Evolutionary conservation across 2,888 invertebrate species (phyloP), one percentile per base, ranked within the genome.

Genomic region (Sesia bembeciformis): DNA sequence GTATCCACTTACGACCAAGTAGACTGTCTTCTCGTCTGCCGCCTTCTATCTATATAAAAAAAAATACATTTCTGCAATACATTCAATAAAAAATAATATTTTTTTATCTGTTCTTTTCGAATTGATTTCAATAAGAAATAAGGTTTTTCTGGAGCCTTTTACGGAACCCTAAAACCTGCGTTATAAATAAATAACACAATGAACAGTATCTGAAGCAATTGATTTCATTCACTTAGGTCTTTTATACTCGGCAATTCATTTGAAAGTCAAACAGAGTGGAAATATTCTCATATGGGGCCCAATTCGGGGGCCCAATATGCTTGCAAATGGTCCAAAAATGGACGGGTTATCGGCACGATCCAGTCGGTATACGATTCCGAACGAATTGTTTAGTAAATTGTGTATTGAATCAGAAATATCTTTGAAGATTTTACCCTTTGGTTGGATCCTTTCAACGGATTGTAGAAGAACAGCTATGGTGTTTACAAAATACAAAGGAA

Each of bases 231-330:
- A 39, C 39, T 39, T 50, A 50, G 50, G 39, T 39, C 23, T 39
- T 50, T 39, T 7, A 38, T 39, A 38, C 56, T 56, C 56, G 56
- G 54, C 56, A 62, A 74, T 72, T 70, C 72, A 77, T 82, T 81
- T 79, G 76, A 74, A 81, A 78, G 71, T 82, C 76, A 72, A 78
- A 76, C 69, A 64, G 73, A 73, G 61, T 60, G 64, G 60, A 71
- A 76, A 76, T 78, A 76, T 78, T 74, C 76, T 74, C 72, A 76
- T 76, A 4, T 8, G 3, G 50, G 7, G 60, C 60, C 65, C 74
- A 74, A 79, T 80, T n/a, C 50, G 39, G 50, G 50, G 6, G 60
- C 60, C 65, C 74, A 74, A 80, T 80, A 78, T 70, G 73, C 76
- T 74, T 76, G 70, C 70, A 66, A 74, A 73, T 68, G 62, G 66